These are phyloP conservation scores for Lepidochrysops patricia DNA, from an alignment of 2,888 invertebrate species.

Conservation along the genomic window DNA sequence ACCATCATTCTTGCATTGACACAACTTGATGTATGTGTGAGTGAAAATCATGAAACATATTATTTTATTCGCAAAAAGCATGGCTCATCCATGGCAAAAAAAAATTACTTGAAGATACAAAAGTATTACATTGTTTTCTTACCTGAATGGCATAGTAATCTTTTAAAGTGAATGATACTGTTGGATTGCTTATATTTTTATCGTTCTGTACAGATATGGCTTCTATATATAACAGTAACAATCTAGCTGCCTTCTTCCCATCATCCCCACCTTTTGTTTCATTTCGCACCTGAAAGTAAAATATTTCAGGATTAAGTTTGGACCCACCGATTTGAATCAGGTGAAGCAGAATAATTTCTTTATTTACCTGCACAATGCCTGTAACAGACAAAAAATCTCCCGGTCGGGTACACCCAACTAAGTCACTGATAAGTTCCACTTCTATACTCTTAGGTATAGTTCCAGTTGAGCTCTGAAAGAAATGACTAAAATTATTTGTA, in stretches of 20 bases:
- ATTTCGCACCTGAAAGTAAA: conserved; percentile 69
- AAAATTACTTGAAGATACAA: too few relatives aligned
- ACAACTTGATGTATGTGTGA: too few relatives aligned
- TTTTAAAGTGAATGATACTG: conserved; percentile 77
- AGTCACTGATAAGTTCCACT: conserved; percentile 87
- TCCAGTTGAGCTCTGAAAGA: conserved; percentile 76
- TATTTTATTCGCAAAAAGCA: too few relatives aligned
- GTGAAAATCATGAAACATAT: too few relatives aligned
- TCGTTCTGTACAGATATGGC: conserved; percentile 85
- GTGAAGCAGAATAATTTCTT: too few relatives aligned
- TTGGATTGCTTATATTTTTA: conserved; percentile 76
- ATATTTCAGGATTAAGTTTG: too few relatives aligned
- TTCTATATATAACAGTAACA: conserved; percentile 85
- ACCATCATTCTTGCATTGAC: too few relatives aligned
- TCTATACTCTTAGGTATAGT: conserved; percentile 87
- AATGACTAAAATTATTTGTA: too few relatives aligned
- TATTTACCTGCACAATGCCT: conserved; percentile 85
- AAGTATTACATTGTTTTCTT: too few relatives aligned
- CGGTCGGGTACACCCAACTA: conserved; percentile 88
- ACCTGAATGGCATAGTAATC: conserved; percentile 87
- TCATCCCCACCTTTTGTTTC: conserved; percentile 73
- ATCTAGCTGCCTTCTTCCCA: conserved; percentile 72
- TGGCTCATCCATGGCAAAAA: too few relatives aligned
- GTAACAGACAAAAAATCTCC: conserved; percentile 92
- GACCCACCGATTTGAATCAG: too few relatives aligned